Conservation (phyloP, 2,888 invertebrate genomes). For the Neoitamus cyanurus region DNA sequence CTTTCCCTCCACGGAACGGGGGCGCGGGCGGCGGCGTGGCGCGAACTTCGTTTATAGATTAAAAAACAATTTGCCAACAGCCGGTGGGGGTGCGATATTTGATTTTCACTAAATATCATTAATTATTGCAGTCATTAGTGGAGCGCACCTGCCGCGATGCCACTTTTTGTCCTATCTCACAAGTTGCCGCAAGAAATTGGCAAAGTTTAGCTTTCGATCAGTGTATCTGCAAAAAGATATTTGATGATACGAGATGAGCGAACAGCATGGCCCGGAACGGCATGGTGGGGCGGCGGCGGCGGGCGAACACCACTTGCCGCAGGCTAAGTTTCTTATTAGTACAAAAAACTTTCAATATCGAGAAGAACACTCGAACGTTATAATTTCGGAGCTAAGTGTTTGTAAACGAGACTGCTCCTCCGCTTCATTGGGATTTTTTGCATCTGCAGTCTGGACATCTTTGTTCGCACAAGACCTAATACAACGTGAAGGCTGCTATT, state of each 20-base stretch:
- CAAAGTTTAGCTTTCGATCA: constrained; percentile 18
- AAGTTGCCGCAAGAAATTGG: constrained; percentile 29
- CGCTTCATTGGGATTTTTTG: neutral
- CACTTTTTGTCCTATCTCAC: neutral
- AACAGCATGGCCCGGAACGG: neutral
- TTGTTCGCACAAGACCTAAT: neutral
- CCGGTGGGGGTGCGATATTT: neutral
- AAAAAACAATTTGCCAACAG: constrained; percentile 1
- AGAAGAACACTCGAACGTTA: neutral
- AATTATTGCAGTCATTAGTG: constrained; percentile 22
- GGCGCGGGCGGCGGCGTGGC: too few relatives aligned
- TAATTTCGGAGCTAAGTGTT: neutral
- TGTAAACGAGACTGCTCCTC: neutral
- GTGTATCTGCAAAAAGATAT: neutral
- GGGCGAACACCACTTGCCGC: neutral
- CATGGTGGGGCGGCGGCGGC: neutral
- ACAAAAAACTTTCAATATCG: neutral
- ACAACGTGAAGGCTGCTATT: too few relatives aligned
- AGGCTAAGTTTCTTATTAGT: constrained; percentile 6
- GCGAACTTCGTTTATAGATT: neutral
- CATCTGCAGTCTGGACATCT: neutral
- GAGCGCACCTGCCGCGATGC: constrained; percentile 12
- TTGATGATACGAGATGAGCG: constrained; percentile 18
- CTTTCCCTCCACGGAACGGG: too few relatives aligned
- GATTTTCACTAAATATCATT: constrained; percentile 24